phyloP scores from a whole-genome alignment of 2,888 invertebrate species.

The Cheilosia variabilis region DNA sequence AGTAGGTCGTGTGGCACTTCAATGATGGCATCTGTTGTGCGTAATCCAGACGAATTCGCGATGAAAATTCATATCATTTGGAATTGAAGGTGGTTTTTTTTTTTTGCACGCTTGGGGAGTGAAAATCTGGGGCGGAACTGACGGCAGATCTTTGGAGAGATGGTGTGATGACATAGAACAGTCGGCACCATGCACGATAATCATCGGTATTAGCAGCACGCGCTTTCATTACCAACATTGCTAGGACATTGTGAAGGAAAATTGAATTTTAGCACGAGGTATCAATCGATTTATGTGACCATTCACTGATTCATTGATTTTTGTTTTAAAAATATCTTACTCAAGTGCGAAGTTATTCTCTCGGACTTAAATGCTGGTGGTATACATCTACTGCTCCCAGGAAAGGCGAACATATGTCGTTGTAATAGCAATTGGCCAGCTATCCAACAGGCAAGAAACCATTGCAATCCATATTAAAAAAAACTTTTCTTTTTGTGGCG shows the following conservation, averaged over 20 bases:
- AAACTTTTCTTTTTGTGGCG: too few relatives aligned
- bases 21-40: constrained; percentile 40
- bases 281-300: neutral
- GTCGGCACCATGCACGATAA: constrained; percentile 13
- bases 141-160: constrained; percentile 22
- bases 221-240: neutral
- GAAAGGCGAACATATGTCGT: too few relatives aligned
- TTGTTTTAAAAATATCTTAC: too few relatives aligned
- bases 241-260: neutral
- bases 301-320: too few relatives aligned
- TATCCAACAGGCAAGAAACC: too few relatives aligned
- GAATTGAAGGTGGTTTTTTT: neutral
- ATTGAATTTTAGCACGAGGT: neutral
- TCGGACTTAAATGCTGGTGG: too few relatives aligned
- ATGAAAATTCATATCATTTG: constrained; percentile 40
- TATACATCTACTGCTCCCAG: too few relatives aligned
- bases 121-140: constrained; percentile 51
- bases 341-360: too few relatives aligned
- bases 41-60: constrained; percentile 8
- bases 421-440: too few relatives aligned
- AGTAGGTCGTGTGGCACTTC: constrained; percentile 58
- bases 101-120: constrained; percentile 7
- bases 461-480: too few relatives aligned
- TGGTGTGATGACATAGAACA: constrained; percentile 15
- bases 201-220: constrained; percentile 36